Evolutionary conservation across 1,140 invertebrate species (phyloP), one percentile per base, ranked within the genome.

Genomic region (Phenacoccus solenopsis): DNA sequence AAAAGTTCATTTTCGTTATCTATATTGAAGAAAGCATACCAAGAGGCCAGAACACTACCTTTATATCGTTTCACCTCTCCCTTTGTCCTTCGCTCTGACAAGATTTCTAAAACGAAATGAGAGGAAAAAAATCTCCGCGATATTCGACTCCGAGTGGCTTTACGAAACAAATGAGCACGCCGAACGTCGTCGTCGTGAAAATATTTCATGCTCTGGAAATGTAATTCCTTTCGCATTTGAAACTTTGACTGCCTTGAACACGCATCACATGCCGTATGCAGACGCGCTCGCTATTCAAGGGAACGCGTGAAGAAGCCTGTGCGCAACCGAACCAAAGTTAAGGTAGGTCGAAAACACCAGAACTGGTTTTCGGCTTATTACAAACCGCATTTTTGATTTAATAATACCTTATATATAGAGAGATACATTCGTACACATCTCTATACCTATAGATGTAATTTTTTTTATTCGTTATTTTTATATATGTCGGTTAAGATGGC

Each of bases 331-430:
- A 64, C 59, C 59, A 64, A 64, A 64, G 22, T 64, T 64, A 27
- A 64, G 59, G 59, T 64, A 64, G 59, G 59, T 64, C 59, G 59
- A 64, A 64, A 64, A 64, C 59, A 25, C 25, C 25, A 64, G 59
- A 64, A 64, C 59, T 64, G 59, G 59, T 64, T 64, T 64, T 64
- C 59, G 59, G 59, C 59, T 64, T 64, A 64, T 64, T 64, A 64
- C 59, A 64, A 64, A 64, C 59, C 59, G 25, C 59, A 64, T 64
- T 64, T 64, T 64, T 64, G 59, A 64, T 64, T 64, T 64, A 64
- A 64, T 64, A 64, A 64, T 64, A 64, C 59, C 59, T 64, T 64
- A 16, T 64, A 64, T 64, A 64, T 64, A 64, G 12, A 49, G 4
- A 10, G 30, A 32, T 13, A 32, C 38, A 49, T 49, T 16, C 2